A percentile compares a stretch with the other conserved stretches of the same genome.
phyloP scores from a whole-genome alignment of 2,797 vertebrate genomes.

The Bothrops alternatus region DNA sequence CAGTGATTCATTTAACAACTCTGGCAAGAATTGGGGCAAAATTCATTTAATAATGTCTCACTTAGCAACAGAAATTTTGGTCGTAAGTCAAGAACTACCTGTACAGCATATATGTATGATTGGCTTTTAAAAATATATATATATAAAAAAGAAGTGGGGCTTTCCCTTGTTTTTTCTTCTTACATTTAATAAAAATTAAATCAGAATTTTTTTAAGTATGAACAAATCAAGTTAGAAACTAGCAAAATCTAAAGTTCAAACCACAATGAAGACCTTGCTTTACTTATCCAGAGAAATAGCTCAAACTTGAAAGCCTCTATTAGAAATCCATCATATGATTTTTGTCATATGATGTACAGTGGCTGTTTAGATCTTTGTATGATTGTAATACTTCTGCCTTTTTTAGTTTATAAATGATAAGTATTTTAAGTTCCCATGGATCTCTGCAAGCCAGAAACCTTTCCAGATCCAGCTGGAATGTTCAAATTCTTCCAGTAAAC shows the following conservation, averaged over 20 bases:
- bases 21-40: no score
- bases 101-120: no score
- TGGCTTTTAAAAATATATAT: not conserved
- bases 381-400: not conserved
- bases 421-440: not conserved
- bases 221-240: not conserved
- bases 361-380: not conserved
- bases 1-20: no score
- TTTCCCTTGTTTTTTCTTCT: not conserved
- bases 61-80: no score
- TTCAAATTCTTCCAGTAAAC: not conserved
- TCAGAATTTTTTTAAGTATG: not conserved
- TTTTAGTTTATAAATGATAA: not conserved
- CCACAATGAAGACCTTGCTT: not conserved
- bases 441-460: not conserved
- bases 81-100: no score
- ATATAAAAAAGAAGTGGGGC: not conserved
- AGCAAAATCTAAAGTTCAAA: not conserved
- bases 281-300: not conserved
- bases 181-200: not conserved
- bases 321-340: not conserved
- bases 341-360: not conserved
- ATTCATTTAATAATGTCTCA: no score
- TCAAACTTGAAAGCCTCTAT: not conserved
- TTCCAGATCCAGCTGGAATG: not conserved